Percentiles rank a stretch among this genome's conserved stretches.
phyloP scores from a whole-genome alignment of 2,113 vertebrate species.

The Microtus montanus region DNA sequence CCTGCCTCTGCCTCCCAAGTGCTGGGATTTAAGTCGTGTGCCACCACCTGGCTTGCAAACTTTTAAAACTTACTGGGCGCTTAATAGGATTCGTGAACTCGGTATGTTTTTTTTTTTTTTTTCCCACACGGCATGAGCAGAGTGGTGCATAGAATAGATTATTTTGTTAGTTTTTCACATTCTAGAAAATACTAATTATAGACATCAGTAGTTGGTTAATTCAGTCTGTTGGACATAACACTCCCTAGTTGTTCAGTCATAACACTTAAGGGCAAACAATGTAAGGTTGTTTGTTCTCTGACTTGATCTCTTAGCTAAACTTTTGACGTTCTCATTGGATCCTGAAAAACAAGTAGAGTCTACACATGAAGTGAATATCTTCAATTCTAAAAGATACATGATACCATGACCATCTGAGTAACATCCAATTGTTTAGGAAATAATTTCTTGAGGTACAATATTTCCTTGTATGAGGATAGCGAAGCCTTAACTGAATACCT shows the following conservation, averaged over 20 bases:
- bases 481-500: conserved; percentile 22
- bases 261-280: conserved; percentile 37
- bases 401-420: background rate
- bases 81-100: background rate
- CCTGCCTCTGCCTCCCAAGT: too few relatives aligned
- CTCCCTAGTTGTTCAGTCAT: background rate
- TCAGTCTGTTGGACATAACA: background rate
- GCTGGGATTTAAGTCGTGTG: too few relatives aligned
- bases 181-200: conserved; percentile 47
- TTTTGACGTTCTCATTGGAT: conserved; percentile 10
- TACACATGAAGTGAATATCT: background rate
- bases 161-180: conserved; percentile 4
- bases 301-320: background rate
- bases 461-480: background rate
- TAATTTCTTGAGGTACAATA: background rate
- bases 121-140: background rate
- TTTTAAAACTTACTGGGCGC: background rate
- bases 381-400: conserved; percentile 26
- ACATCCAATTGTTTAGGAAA: conserved; percentile 5
- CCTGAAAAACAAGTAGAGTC: conserved; percentile 46
- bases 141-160: background rate
- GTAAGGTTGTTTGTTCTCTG: background rate
- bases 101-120: background rate
- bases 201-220: conserved; percentile 23
- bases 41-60: too few relatives aligned